Evolutionary conservation across 92 coral and sea anemone genomes (phyloP).

Genomic region (Nematostella vectensis): DNA sequence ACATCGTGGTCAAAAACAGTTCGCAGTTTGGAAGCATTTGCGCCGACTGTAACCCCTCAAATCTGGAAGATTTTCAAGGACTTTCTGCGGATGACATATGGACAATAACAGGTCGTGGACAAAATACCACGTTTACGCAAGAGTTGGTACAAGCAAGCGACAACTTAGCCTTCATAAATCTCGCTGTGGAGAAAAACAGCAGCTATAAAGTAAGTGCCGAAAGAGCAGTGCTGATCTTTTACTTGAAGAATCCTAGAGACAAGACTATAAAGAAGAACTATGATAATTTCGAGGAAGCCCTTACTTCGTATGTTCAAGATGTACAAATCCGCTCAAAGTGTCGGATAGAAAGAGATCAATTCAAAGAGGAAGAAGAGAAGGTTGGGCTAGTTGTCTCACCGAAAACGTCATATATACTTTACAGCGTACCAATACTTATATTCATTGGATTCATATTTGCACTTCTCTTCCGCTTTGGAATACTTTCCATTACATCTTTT

Average conservation of each 20-base stretch:
- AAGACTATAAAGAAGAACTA: background rate
- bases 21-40: constrained; percentile 20
- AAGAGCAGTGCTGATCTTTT: background rate
- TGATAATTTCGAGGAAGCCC: background rate
- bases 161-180: background rate
- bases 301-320: background rate
- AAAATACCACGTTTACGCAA: background rate
- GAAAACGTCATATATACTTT: constrained; percentile 1
- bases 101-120: background rate
- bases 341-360: background rate
- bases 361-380: constrained; percentile 4
- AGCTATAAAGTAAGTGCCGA: background rate
- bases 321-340: background rate
- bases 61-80: background rate
- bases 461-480: background rate
- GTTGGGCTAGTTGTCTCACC: constrained; percentile 7
- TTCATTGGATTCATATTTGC: constrained; percentile 4
- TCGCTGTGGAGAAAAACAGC: background rate
- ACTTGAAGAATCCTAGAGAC: background rate
- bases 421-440: constrained; percentile 8
- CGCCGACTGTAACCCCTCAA: background rate
- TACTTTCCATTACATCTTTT: background rate
- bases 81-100: background rate
- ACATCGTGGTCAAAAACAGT: constrained; percentile 9
- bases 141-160: background rate